phyloP scores from a whole-genome alignment of 2,113 vertebrate genomes.

The Trochalopteron elliotii region DNA sequence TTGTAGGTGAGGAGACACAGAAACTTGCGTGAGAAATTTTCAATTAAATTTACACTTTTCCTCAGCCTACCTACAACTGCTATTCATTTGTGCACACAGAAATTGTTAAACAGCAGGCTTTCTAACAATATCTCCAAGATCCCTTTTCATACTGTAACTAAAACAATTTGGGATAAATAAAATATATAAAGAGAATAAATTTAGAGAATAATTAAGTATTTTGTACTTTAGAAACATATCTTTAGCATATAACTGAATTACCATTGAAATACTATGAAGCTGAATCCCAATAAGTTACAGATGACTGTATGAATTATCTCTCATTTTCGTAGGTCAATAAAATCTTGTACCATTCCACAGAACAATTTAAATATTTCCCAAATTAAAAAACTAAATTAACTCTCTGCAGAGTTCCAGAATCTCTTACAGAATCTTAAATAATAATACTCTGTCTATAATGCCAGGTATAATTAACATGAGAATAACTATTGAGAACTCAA shows the following conservation, averaged over 20 bases:
- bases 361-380: not conserved
- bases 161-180: not conserved
- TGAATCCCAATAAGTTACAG: not conserved
- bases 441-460: not conserved
- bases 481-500: not conserved
- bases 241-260: not conserved
- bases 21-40: not conserved
- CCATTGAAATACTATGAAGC: not conserved
- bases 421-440: not conserved
- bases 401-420: not conserved
- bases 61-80: not conserved
- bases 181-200: not conserved
- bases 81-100: not conserved
- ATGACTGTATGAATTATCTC: not conserved
- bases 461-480: not conserved
- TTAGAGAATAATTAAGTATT: not conserved
- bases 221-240: not conserved
- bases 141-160: not conserved
- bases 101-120: not conserved
- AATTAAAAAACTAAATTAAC: not conserved
- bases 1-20: accelerated
- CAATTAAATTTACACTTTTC: not conserved
- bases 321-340: not conserved
- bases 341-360: not conserved
- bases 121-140: not conserved